These are phyloP conservation scores for Eurytoma adleriae DNA, from an alignment of 2,888 invertebrate genomes.

Conservation along the genomic window DNA sequence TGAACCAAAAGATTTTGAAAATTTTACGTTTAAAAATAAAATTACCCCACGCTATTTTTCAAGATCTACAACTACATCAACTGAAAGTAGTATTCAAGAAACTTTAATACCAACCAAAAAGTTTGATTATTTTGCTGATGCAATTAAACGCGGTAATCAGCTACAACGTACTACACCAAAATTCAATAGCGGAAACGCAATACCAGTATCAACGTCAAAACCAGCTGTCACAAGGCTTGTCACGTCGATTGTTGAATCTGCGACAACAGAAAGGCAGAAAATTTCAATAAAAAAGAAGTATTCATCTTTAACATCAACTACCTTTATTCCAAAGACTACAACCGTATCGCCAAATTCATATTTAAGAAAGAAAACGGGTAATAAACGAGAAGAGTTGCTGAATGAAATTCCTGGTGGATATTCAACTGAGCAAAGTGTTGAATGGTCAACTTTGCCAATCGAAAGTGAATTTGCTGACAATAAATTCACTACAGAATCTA, in stretches of 20 bases:
- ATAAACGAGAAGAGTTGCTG: slow-evolving; percentile 56
- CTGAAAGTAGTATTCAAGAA: slow-evolving; percentile 68
- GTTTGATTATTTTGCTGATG: slow-evolving; percentile 72
- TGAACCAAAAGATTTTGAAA: slow-evolving; percentile 47
- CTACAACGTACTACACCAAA: slow-evolving; percentile 64
- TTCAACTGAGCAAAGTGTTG: slow-evolving; percentile 64
- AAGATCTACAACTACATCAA: slow-evolving; percentile 59
- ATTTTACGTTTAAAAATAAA: slow-evolving; percentile 51
- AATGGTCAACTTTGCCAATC: slow-evolving; percentile 73
- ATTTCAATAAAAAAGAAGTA: slow-evolving; percentile 74
- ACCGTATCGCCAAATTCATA: slow-evolving; percentile 25
- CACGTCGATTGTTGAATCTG: slow-evolving; percentile 76
- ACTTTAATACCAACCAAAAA: slow-evolving; percentile 72
- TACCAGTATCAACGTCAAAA: slow-evolving; percentile 62
- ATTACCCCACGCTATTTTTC: slow-evolving; percentile 51
- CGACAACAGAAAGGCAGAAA: slow-evolving; percentile 76
- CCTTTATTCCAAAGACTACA: slow-evolving; percentile 66
- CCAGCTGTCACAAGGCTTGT: slow-evolving; percentile 76
- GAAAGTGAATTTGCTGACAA: slow-evolving; percentile 69
- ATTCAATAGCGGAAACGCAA: slow-evolving; percentile 41
- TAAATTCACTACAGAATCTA: slow-evolving; percentile 69
- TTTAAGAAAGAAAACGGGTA: slow-evolving; percentile 43
- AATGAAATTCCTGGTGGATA: slow-evolving; percentile 67
- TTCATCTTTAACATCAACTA: slow-evolving; percentile 70
- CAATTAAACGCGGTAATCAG: slow-evolving; percentile 68